Percentiles rank a stretch among this genome's conserved stretches.
Conservation (phyloP, 2,888 invertebrate species). For the Epiblema foenella region DNA sequence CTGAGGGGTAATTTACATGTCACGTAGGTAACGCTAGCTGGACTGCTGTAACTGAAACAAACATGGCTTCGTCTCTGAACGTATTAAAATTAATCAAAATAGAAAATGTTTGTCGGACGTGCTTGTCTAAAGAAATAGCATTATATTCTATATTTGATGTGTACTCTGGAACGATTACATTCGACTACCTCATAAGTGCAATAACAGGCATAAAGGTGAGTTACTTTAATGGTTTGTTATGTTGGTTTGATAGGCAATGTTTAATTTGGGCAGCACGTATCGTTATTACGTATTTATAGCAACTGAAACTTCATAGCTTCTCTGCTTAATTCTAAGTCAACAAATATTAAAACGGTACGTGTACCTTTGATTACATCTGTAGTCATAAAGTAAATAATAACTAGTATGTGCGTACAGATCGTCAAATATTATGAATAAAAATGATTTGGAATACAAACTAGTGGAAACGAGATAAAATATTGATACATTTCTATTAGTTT, state of each 20-base stretch:
- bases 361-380: too few species aligned
- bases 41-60: not conserved
- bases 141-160: constrained; percentile 69
- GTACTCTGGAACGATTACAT: constrained; percentile 55
- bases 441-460: too few species aligned
- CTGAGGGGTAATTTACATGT: not conserved
- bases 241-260: not conserved
- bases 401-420: too few species aligned
- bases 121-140: constrained; percentile 69
- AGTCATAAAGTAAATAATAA: too few species aligned
- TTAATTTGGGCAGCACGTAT: too few species aligned
- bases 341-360: too few species aligned
- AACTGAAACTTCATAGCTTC: too few species aligned
- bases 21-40: not conserved
- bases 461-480: too few species aligned
- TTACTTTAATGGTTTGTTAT: not conserved
- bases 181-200: constrained; percentile 63
- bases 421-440: too few species aligned
- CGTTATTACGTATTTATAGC: too few species aligned
- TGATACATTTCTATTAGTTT: too few species aligned
- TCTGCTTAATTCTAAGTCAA: too few species aligned
- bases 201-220: constrained; percentile 71
- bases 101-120: constrained; percentile 74
- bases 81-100: constrained; percentile 58
- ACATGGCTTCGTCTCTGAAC: constrained; percentile 51